These are phyloP conservation scores for Clarias pachynema DNA, from an alignment of 2,797 vertebrate species.

Conservation along the genomic window DNA sequence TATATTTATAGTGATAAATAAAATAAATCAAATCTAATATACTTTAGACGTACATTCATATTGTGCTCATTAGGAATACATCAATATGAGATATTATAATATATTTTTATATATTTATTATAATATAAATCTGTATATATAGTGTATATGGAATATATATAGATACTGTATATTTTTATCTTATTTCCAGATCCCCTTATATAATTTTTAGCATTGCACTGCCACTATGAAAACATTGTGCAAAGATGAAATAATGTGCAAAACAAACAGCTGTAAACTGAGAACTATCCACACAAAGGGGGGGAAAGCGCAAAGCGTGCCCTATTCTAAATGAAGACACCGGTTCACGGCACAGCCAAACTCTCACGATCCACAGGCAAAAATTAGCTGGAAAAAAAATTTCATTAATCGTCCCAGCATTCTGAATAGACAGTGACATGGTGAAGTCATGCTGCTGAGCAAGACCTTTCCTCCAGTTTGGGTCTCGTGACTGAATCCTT, in stretches of 20 bases:
- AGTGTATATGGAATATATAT: slow-evolving; percentile 45
- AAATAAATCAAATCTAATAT: slow-evolving; percentile 76
- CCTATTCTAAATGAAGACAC: slow-evolving; percentile 35
- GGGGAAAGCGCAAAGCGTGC: slow-evolving; percentile 22
- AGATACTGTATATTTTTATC: slow-evolving; percentile 37
- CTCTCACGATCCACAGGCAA: slow-evolving; percentile 34
- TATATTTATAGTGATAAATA: slow-evolving; percentile 63
- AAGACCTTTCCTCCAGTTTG: not conserved
- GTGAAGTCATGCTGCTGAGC: not conserved
- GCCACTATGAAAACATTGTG: slow-evolving; percentile 52
- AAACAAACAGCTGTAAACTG: slow-evolving; percentile 49
- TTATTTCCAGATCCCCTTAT: slow-evolving; percentile 46
- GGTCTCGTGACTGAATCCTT: slow-evolving; percentile 20
- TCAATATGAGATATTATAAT: slow-evolving; percentile 56
- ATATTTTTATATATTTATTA: slow-evolving; percentile 67
- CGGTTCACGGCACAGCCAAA: slow-evolving; percentile 41
- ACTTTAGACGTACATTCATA: slow-evolving; percentile 67
- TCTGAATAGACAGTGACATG: not conserved
- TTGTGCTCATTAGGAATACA: slow-evolving; percentile 75
- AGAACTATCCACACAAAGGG: slow-evolving; percentile 28
- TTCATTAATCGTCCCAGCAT: not conserved
- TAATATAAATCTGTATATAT: slow-evolving; percentile 56
- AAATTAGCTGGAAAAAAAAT: slow-evolving; percentile 14
- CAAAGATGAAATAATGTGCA: slow-evolving; percentile 57
- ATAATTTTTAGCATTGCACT: slow-evolving; percentile 44